These are phyloP conservation scores for Microcebus murinus DNA, from an alignment of 2,113 vertebrate genomes.

Conservation along the genomic window DNA sequence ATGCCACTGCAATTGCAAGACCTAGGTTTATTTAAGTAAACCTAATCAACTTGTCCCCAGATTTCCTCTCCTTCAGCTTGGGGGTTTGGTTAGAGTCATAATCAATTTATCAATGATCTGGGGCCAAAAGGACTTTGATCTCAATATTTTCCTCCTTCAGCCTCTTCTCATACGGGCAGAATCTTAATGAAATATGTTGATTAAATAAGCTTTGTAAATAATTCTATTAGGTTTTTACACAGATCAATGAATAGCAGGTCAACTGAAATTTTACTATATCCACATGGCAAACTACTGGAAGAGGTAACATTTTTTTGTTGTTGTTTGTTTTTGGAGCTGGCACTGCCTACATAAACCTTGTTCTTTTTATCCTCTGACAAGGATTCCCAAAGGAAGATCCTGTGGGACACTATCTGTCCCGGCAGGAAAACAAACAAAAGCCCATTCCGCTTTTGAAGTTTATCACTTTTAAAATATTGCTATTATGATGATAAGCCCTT, in stretches of 20 bases:
- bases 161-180: constrained; percentile 10
- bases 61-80: not conserved
- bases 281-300: constrained; percentile 7
- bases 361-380: constrained; percentile 84
- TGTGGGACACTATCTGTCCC: constrained; percentile 79
- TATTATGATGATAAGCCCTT: constrained; percentile 80
- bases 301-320: not conserved
- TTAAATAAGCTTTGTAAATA: constrained; percentile 48
- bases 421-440: constrained; percentile 80
- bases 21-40: constrained; percentile 37
- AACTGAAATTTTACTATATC: not conserved
- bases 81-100: constrained; percentile 52
- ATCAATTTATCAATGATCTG: constrained; percentile 60
- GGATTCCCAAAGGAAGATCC: constrained; percentile 84
- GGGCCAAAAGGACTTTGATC: constrained; percentile 64
- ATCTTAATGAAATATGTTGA: constrained; percentile 40
- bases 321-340: constrained; percentile 57
- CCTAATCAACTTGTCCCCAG: constrained; percentile 46
- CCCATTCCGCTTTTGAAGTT: constrained; percentile 77
- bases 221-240: not conserved
- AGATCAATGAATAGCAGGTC: constrained; percentile 19
- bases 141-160: not conserved
- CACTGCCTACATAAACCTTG: constrained; percentile 76
- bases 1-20: not conserved
- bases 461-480: constrained; percentile 78